Conservation (phyloP, 2,113 vertebrate genomes). For the Ibidorhyncha struthersii region DNA sequence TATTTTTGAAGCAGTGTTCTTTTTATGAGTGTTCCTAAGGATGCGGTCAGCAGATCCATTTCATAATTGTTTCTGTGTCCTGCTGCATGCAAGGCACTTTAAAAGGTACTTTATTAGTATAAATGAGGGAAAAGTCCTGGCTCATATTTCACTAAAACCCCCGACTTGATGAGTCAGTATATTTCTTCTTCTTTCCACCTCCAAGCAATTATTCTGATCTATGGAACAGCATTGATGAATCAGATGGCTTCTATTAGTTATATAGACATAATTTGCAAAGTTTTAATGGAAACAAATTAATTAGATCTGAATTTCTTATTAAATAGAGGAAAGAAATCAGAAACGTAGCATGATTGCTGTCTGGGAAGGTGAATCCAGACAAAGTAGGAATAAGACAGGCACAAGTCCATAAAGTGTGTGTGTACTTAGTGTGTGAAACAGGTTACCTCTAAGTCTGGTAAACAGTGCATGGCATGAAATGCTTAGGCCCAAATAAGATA, state of each 20-base stretch:
- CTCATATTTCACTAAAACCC: slow-evolving; percentile 1
- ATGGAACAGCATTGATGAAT: slow-evolving; percentile 24
- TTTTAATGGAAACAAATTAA: slow-evolving; percentile 15
- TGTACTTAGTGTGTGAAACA: neutral
- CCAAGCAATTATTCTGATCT: slow-evolving; percentile 57
- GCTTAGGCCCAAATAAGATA: neutral
- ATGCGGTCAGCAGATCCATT: neutral
- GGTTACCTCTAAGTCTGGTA: neutral
- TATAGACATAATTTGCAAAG: neutral
- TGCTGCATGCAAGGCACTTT: neutral
- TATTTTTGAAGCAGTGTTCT: neutral
- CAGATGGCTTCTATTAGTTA: neutral
- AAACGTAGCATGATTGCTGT: neutral
- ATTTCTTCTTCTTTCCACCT: slow-evolving; percentile 36
- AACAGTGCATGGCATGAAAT: neutral
- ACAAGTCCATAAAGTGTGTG: neutral
- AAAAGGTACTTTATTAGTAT: slow-evolving; percentile 9
- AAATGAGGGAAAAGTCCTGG: slow-evolving; percentile 42
- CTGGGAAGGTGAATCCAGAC: neutral
- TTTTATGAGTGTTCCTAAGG: neutral
- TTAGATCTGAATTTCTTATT: neutral
- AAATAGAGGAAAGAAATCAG: neutral
- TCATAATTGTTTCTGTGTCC: slow-evolving; percentile 5
- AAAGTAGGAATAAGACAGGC: neutral
- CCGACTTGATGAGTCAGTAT: slow-evolving; percentile 44